Evolutionary conservation across 2,888 invertebrate species (phyloP), one percentile per base, ranked within the genome.

Genomic region (Liodrosophila aerea): DNA sequence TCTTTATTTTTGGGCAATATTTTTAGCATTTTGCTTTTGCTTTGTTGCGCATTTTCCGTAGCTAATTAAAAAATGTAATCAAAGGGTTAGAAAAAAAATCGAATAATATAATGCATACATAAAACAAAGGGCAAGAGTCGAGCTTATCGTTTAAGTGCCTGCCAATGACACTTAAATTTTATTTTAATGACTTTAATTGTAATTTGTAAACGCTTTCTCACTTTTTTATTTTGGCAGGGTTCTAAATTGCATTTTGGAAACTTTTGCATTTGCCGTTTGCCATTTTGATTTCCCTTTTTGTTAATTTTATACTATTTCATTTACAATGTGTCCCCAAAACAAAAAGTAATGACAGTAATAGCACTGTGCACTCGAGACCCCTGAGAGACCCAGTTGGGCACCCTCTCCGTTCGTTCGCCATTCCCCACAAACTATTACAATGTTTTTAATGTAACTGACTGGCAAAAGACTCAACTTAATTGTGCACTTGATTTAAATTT

Each of bases 141-240:
- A 61, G 64, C 71, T 81, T 77, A 77, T 81, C 81, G 64, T 43
- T n/a, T 66, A 73, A 66, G 84, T 81, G 71, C 64, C 73, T 71
- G 74, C 66, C 81, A 84, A 70, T 70, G 77, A 76, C 74, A 77
- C 64, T 84, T 66, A 71, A 67, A 63, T 81, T 77, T 77, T 81
- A 81, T 76, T 84, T 72, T 73, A 62, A 64, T 64, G 60, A 59
- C 77, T 76, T 81, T 67, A 84, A 77, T 84, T 84, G 84, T 66
- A 64, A 68, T 73, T 73, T 70, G 73, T 67, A 46, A 58, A 31
- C 57, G 53, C 72, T 62, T 58, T 72, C 73, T 51, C 33, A 45
- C 41, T 39, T 57, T 53, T 29, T 39, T 34, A 40, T 46, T 52
- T 40, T 22, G 13, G 29, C 39, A 49, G 47, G 54, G 40, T 40